These are phyloP conservation scores for Terrapene triunguis DNA, from an alignment of 2,113 vertebrate genomes.

Conservation along the genomic window DNA sequence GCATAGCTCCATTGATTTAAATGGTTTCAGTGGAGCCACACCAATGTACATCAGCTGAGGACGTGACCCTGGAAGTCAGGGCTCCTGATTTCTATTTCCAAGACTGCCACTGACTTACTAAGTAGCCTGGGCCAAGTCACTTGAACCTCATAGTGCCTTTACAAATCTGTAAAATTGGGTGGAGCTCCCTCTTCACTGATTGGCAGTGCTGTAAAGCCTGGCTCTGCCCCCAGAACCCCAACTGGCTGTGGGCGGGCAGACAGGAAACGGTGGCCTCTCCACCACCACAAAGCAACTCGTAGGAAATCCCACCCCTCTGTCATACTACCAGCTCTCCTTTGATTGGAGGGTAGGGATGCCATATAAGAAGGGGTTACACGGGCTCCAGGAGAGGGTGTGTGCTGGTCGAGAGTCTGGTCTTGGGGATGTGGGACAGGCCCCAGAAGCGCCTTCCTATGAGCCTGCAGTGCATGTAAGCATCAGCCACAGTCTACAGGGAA, in stretches of 20 bases:
- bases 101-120: background rate
- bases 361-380: background rate
- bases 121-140: background rate
- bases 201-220: background rate
- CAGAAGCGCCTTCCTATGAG: background rate
- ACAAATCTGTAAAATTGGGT: background rate
- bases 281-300: background rate
- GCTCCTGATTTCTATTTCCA: background rate
- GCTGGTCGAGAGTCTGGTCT: background rate
- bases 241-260: background rate
- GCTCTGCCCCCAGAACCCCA: background rate
- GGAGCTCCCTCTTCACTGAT: background rate
- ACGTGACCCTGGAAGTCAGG: background rate
- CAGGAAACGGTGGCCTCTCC: background rate
- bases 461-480: background rate
- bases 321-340: background rate
- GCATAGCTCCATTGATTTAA: background rate
- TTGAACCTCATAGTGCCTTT: background rate
- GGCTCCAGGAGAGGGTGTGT: background rate
- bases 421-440: background rate
- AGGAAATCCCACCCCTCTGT: background rate
- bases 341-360: background rate
- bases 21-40: background rate
- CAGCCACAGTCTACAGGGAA: background rate
- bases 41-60: background rate